Percentiles rank a stretch among this genome's conserved stretches.
phyloP scores from a whole-genome alignment of 2,888 invertebrate genomes.

The Griposia aprilina region DNA sequence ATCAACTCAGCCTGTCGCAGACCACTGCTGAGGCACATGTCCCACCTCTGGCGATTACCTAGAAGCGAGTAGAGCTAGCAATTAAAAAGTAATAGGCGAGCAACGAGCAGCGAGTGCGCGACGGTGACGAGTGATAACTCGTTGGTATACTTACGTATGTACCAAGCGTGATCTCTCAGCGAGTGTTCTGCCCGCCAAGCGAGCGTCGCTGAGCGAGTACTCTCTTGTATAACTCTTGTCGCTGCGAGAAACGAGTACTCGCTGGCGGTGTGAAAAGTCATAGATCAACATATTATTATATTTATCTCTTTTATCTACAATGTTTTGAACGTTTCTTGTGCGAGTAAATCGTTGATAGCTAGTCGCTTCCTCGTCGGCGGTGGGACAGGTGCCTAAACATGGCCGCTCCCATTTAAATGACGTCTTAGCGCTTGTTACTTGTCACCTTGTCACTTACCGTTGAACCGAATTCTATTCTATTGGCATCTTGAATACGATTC shows the following conservation, averaged over 20 bases:
- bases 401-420: not conserved
- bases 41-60: not conserved
- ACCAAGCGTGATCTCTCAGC: not conserved
- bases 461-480: constrained; percentile 27
- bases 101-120: too few species aligned
- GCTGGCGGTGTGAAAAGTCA: not conserved
- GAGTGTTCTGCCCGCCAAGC: too few species aligned
- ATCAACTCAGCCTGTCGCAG: not conserved
- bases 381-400: not conserved
- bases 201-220: not conserved
- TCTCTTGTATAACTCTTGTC: not conserved
- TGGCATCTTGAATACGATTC: constrained; percentile 2
- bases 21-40: not conserved
- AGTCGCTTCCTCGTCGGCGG: not conserved
- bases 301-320: not conserved
- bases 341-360: not conserved
- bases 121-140: not conserved
- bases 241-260: not conserved
- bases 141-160: not conserved
- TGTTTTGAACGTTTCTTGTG: not conserved
- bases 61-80: not conserved
- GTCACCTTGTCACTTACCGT: constrained; percentile 37
- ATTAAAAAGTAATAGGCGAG: not conserved
- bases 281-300: not conserved
- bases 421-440: constrained; percentile 13